Evolutionary conservation across 53 echinoderm and acorn worm genomes (phyloP).

Genomic region (Patiria pectinifera): DNA sequence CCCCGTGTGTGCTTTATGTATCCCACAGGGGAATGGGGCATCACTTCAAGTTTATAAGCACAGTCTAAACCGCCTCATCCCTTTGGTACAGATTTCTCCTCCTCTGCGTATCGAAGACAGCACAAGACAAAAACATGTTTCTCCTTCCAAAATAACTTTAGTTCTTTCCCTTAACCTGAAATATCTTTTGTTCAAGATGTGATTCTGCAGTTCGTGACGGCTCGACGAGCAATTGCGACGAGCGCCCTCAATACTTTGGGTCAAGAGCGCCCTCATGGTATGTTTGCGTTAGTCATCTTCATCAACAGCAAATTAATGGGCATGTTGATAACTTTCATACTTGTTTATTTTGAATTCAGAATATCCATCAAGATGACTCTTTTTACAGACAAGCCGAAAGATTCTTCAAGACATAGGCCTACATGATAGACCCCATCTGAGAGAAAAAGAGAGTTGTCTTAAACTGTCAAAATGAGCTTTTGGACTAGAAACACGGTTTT

Average conservation of each 20-base stretch:
- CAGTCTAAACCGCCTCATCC: constrained; percentile 6
- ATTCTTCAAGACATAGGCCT: too few species aligned
- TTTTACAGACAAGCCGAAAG: too few species aligned
- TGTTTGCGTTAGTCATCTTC: neutral
- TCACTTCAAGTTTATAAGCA: neutral
- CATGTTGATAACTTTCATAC: neutral
- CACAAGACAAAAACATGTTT: neutral
- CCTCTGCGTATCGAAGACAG: neutral
- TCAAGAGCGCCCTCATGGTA: neutral
- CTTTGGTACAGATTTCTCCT: neutral
- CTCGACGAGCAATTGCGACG: neutral
- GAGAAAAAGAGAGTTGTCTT: neutral
- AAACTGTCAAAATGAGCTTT: neutral
- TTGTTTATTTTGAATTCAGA: too few species aligned
- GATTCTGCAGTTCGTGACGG: neutral
- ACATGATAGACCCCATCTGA: neutral
- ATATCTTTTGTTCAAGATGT: neutral
- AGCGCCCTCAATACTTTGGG: neutral
- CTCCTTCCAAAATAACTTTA: neutral
- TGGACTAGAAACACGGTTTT: neutral
- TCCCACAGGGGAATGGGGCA: constrained; percentile 26
- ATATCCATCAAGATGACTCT: too few species aligned
- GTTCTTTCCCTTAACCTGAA: neutral
- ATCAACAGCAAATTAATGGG: too few species aligned
- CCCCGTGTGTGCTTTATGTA: neutral